Conservation (phyloP, 1,140 invertebrate genomes). For the Bicyclus anynana region DNA sequence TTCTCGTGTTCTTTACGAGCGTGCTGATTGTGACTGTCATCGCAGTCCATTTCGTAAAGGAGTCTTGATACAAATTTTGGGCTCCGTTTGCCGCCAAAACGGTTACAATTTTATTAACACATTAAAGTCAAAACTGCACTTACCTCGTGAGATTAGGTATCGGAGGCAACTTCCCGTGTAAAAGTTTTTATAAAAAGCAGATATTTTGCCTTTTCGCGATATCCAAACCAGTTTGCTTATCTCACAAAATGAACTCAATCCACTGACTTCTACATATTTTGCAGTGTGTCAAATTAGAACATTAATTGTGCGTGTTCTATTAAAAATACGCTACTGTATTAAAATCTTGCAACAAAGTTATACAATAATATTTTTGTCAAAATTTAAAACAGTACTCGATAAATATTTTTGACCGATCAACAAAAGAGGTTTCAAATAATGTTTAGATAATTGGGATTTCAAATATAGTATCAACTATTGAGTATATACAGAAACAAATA, state of each 20-base stretch:
- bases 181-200: slow-evolving; percentile 53
- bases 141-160: slow-evolving; percentile 63
- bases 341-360: too few relatives aligned
- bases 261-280: slow-evolving; percentile 31
- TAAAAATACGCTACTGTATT: too few relatives aligned
- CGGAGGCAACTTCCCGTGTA: slow-evolving; percentile 61
- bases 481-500: too few relatives aligned
- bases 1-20: neutral
- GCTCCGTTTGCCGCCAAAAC: slow-evolving; percentile 59
- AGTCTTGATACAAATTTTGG: slow-evolving; percentile 9
- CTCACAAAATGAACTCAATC: slow-evolving; percentile 43
- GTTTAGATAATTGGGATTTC: too few relatives aligned
- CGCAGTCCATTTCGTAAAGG: neutral
- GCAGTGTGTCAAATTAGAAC: slow-evolving; percentile 10
- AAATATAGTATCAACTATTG: too few relatives aligned
- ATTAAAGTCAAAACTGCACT: slow-evolving; percentile 74
- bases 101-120: slow-evolving; percentile 75
- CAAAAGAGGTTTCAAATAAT: neutral
- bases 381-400: too few relatives aligned
- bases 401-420: neutral
- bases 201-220: slow-evolving; percentile 56
- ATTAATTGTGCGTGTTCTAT: neutral
- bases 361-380: too few relatives aligned
- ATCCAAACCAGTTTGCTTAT: slow-evolving; percentile 70
- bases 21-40: slow-evolving; percentile 8